Evolutionary conservation across 2,888 invertebrate genomes (phyloP).

Genomic region (Drosophila nigritarsus): DNA sequence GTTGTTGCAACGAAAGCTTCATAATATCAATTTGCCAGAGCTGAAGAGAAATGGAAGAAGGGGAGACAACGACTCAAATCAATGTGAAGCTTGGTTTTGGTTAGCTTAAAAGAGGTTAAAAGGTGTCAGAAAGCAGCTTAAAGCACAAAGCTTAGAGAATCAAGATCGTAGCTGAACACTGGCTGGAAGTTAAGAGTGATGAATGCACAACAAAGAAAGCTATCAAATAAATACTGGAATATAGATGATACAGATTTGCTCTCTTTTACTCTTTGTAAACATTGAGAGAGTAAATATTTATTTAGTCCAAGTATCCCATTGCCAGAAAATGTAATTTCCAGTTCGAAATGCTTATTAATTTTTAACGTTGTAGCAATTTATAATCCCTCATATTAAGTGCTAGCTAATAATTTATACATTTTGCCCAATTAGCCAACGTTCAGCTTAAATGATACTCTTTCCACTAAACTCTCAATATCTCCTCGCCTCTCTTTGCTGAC

Average conservation of each 20-base stretch:
- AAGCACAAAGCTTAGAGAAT: background rate
- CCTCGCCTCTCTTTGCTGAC: background rate
- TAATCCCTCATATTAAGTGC: background rate
- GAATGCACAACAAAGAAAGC: background rate
- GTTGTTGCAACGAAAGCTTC: no score
- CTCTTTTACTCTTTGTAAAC: background rate
- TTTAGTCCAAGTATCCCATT: background rate
- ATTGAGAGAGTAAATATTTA: background rate
- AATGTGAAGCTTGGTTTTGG: slow-evolving; percentile 23
- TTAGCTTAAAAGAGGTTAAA: slow-evolving; percentile 9
- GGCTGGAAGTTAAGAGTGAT: background rate
- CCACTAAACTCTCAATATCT: background rate
- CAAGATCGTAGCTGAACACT: background rate
- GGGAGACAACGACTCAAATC: slow-evolving; percentile 21
- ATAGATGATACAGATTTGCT: background rate
- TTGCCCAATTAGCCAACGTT: slow-evolving; percentile 45
- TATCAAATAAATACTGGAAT: background rate
- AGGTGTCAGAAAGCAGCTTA: background rate
- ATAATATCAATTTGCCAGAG: no score
- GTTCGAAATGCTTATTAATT: background rate
- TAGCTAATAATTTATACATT: slow-evolving; percentile 6
- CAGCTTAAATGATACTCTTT: slow-evolving; percentile 17
- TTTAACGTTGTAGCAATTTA: background rate
- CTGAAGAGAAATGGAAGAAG: background rate
- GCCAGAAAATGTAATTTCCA: background rate